Base-by-base conservation (phyloP, 1,140 invertebrate species). In the Drosophila leontia region DNA sequence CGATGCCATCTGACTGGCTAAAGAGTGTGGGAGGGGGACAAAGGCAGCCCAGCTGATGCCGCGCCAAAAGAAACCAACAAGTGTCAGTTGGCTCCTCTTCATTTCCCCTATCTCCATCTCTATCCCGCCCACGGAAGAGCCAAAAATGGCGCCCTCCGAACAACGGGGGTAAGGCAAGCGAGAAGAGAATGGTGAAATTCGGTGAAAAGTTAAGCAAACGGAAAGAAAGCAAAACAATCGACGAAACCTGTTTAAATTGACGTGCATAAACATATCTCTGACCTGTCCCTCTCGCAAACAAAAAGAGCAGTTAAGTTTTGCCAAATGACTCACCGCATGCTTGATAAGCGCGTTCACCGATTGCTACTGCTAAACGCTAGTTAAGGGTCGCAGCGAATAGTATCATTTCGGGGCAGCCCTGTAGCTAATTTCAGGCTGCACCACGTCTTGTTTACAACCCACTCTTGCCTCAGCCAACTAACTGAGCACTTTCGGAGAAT, bases 171-270 rank as follows among this genome's bases (percentile, higher is more conserved):
- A 75, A 72, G 65, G 60, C 69, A 80, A 69, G 71, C 56, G 55
- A 47, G 50, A 29, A 41, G 61, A 79, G 67, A 85, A 90, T 90
- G 75, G 82, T 88, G 85, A 88, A 90, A 88, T 88, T 90, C 81
- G 17, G 57, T 23, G 32, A 71, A 68, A 72, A 41, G 23, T 69
- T 60, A 58, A 41, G 48, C 42, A 63, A 68, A 48, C 39, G 47
- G 12, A 47, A 58, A 48, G 44, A 48, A 41, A 62, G 23, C 41
- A 64, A 48, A 50, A 35, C 59, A 69, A 69, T n/a, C 29, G 19
- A 15, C 26, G 26, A 48, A 81, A 63, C 57, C 39, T 32, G 45
- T 53, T 69, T 44, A 11, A 45, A 23, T 62, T 39, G 60, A 48
- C 53, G 44, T 60, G 53, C 56, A 70, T 51, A 70, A 61, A 62